A percentile compares a stretch with the other conserved stretches of the same genome.
These are phyloP conservation scores for Tetrapedia diversipes DNA, from an alignment of 2,888 invertebrate genomes.

Conservation along the genomic window DNA sequence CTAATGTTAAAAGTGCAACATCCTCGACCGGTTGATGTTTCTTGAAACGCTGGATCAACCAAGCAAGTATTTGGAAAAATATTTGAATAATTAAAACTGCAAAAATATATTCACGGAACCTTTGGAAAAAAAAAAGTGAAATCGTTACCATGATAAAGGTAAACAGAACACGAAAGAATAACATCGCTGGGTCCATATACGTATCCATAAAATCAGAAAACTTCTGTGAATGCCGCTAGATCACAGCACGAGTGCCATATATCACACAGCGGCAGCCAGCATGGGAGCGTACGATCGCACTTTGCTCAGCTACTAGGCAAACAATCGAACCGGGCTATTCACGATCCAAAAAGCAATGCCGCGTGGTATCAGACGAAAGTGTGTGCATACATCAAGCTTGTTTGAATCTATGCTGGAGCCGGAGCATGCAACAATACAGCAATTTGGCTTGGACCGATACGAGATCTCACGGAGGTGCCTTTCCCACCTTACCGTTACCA, in stretches of 20 bases:
- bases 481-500: slow-evolving; percentile 58
- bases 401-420: slow-evolving; percentile 64
- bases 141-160: neutral
- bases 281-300: slow-evolving; percentile 53
- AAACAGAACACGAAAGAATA: slow-evolving; percentile 3
- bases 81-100: too few relatives aligned
- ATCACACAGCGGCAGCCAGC: slow-evolving; percentile 57
- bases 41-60: too few relatives aligned
- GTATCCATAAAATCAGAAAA: slow-evolving; percentile 31
- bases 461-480: slow-evolving; percentile 64
- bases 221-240: slow-evolving; percentile 56
- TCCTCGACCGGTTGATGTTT: too few relatives aligned
- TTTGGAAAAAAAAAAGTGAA: neutral
- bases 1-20: too few relatives aligned
- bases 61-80: too few relatives aligned
- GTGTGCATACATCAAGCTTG: slow-evolving; percentile 69
- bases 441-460: slow-evolving; percentile 73
- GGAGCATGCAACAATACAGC: slow-evolving; percentile 72
- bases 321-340: slow-evolving; percentile 57
- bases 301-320: slow-evolving; percentile 62
- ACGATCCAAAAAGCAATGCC: slow-evolving; percentile 39
- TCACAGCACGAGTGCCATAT: slow-evolving; percentile 68
- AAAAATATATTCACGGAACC: neutral
- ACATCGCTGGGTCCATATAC: slow-evolving; percentile 18
- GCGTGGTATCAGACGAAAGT: slow-evolving; percentile 42